Conservation (phyloP, 2,888 invertebrate species). For the Idaea aversata region DNA sequence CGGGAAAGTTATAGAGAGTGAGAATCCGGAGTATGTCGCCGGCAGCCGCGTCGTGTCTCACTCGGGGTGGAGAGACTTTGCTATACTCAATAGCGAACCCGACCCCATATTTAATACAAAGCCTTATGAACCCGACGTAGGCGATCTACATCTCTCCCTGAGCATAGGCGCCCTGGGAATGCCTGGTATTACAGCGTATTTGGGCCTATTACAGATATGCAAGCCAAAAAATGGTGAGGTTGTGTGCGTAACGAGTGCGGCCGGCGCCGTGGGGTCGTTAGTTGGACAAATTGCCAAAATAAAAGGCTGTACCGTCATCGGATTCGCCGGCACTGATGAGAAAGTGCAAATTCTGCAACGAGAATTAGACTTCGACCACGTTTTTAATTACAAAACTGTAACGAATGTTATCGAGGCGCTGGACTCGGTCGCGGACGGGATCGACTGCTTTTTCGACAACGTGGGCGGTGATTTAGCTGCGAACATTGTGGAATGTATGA, state of each 20-base stretch:
- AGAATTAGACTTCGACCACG: conserved; percentile 82
- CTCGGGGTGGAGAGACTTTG: conserved; percentile 83
- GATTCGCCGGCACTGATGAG: conserved; percentile 82
- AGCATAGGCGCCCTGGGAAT: conserved; percentile 82
- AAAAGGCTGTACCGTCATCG: conserved; percentile 54
- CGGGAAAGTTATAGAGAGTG: conserved; percentile 81
- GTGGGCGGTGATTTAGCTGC: conserved; percentile 83
- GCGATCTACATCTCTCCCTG: conserved; percentile 70
- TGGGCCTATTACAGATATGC: conserved; percentile 76
- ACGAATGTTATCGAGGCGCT: conserved; percentile 62
- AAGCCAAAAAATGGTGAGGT: conserved; percentile 83
- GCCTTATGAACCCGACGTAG: conserved; percentile 68
- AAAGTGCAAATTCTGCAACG: conserved; percentile 82
- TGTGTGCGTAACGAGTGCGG: conserved; percentile 83
- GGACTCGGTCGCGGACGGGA: conserved; percentile 79
- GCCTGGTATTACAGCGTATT: conserved; percentile 73
- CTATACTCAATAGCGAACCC: conserved; percentile 38
- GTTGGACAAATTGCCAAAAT: conserved; percentile 83
- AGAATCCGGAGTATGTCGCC: conserved; percentile 78
- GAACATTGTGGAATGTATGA: conserved; percentile 80
- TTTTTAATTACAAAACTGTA: conserved; percentile 84
- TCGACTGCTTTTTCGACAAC: conserved; percentile 87
- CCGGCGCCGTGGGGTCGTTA: conserved; percentile 84
- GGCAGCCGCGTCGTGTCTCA: conserved; percentile 79
- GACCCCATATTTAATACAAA: conserved; percentile 40